These are phyloP conservation scores for Tridacna gigas DNA, from an alignment of 2,888 invertebrate species.

Conservation along the genomic window DNA sequence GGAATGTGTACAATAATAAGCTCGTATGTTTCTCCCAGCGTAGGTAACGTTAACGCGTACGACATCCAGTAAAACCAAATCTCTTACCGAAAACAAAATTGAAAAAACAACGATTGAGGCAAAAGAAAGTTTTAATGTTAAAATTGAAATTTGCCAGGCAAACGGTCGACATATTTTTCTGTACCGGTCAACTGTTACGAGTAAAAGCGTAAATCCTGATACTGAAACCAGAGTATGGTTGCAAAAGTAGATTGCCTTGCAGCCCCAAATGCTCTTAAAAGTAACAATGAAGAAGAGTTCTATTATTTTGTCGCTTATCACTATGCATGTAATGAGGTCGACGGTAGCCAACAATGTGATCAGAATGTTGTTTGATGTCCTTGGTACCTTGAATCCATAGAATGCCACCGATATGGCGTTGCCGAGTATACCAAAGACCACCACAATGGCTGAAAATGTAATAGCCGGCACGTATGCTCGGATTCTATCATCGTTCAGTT, in stretches of 20 bases:
- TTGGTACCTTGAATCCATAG: slow-evolving; percentile 38
- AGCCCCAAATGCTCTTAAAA: slow-evolving; percentile 19
- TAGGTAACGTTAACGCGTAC: slow-evolving; percentile 13
- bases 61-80: slow-evolving; percentile 29
- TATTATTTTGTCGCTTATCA: slow-evolving; percentile 26
- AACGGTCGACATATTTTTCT: slow-evolving; percentile 27
- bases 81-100: neutral
- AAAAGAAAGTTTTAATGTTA: neutral
- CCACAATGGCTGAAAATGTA: slow-evolving; percentile 15
- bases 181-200: slow-evolving; percentile 29
- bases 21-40: neutral
- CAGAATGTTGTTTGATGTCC: slow-evolving; percentile 16
- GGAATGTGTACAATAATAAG: slow-evolving; percentile 34
- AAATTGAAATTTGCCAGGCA: slow-evolving; percentile 20
- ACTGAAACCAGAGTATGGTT: slow-evolving; percentile 7
- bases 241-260: slow-evolving; percentile 28
- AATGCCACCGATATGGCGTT: slow-evolving; percentile 22
- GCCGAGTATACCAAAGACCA: slow-evolving; percentile 27
- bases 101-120: neutral
- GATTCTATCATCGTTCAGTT: slow-evolving; percentile 21
- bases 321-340: slow-evolving; percentile 35
- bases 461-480: slow-evolving; percentile 17
- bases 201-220: slow-evolving; percentile 2
- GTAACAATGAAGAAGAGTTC: slow-evolving; percentile 31
- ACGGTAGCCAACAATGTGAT: slow-evolving; percentile 16